Conservation (phyloP, 2,113 vertebrate genomes). For the Meles meles region DNA sequence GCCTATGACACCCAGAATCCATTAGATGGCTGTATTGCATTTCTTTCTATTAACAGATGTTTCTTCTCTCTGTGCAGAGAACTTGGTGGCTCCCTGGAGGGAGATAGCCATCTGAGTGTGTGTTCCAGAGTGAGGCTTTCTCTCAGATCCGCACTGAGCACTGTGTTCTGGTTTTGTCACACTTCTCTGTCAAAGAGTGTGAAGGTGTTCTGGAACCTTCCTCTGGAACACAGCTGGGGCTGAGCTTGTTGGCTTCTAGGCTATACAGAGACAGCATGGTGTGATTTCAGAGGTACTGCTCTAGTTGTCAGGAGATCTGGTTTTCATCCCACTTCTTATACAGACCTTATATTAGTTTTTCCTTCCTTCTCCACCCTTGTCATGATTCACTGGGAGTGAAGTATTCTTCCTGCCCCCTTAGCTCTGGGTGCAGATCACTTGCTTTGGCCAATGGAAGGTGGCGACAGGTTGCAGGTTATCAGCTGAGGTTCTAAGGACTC, state of each 20-base stretch:
- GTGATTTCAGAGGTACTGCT: not conserved
- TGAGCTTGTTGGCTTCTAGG: not conserved
- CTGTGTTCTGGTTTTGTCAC: not conserved
- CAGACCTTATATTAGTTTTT: not conserved
- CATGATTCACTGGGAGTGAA: not conserved
- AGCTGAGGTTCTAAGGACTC: not conserved
- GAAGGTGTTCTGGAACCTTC: not conserved
- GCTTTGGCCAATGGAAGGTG: not conserved
- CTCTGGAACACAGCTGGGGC: not conserved
- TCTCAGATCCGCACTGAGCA: not conserved
- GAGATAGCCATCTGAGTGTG: not conserved
- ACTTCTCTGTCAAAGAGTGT: not conserved
- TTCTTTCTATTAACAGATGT: slow-evolving; percentile 38
- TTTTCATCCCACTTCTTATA: not conserved
- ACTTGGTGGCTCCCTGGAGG: not conserved
- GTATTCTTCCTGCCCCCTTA: not conserved
- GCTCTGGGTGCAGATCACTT: not conserved
- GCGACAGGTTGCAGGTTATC: not conserved
- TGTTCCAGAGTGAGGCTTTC: not conserved
- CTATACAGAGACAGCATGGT: fast-evolving
- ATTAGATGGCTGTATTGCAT: slow-evolving; percentile 72
- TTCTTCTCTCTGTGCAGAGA: not conserved
- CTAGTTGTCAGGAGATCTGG: not conserved
- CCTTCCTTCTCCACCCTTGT: not conserved
- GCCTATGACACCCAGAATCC: slow-evolving; percentile 23